Evolutionary conservation across 2,113 vertebrate genomes (phyloP).

Genomic region (Dasyornis broadbenti): DNA sequence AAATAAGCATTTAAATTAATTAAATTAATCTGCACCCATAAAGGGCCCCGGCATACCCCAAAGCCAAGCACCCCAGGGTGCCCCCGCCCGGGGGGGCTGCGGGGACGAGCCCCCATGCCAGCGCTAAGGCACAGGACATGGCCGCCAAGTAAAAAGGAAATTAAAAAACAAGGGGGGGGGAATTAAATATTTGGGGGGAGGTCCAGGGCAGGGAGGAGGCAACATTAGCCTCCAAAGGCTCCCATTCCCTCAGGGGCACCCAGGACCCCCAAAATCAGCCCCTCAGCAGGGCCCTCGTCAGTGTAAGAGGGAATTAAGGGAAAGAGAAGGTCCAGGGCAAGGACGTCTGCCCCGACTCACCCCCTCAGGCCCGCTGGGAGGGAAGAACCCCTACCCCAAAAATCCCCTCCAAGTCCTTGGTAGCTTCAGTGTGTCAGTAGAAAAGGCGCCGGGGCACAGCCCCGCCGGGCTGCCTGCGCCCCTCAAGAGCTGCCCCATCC

Average conservation of each 20-base stretch:
- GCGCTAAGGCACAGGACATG: conserved; percentile 1
- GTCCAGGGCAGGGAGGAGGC: background rate
- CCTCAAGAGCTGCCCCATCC: background rate
- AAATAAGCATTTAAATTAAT: conserved; percentile 57
- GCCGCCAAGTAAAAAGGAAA: background rate
- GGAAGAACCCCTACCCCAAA: background rate
- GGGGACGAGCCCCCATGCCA: background rate
- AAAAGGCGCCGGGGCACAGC: background rate
- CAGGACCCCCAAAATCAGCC: background rate
- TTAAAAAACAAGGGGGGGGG: background rate
- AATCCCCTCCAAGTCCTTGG: background rate
- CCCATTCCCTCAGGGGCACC: background rate
- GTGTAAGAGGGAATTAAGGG: background rate
- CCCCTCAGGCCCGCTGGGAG: conserved; percentile 27
- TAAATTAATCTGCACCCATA: background rate
- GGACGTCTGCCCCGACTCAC: background rate
- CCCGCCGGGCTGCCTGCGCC: background rate
- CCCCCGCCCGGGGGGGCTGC: background rate
- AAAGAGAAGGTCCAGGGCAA: background rate
- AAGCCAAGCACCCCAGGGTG: background rate
- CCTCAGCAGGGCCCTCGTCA: background rate
- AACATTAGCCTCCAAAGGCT: background rate
- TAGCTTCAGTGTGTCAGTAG: background rate
- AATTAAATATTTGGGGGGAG: background rate
- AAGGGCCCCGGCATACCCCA: background rate